Base-by-base conservation (phyloP, 2,888 invertebrate species). In the Agrotis exclamationis region DNA sequence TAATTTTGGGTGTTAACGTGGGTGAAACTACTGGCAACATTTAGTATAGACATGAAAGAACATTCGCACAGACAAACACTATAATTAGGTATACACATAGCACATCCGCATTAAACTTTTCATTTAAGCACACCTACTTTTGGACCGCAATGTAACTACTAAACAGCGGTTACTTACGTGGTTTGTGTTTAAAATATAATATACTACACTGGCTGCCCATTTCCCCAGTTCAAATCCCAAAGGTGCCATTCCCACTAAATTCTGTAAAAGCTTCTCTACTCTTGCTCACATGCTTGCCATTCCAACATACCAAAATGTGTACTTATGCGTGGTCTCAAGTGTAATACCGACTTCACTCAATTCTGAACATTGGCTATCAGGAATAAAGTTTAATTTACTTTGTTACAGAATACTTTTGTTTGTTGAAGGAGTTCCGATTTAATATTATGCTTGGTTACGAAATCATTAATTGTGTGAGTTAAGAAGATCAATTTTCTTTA, bases 251-350 rank as follows among this genome's bases (percentile, higher is more conserved):
- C 64, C 72, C 79, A 79, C 85, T 85, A 87, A 89, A 89, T 89
- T 89, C 85, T 88, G 89, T 88, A 87, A 89, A 88, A 89, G 90
- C 89, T 86, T 85, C 79, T 64, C 73, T 70, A 77, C 79, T 84
- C 78, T 82, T 81, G 72, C 83, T 82, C 86, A 78, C 83, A 84
- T 85, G 68, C 72, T 85, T 84, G 79, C 84, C 81, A 86, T 87
- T 87, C 86, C 80, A 74, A 85, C 85, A 76, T 76, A 72, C 81
- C 82, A 79, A 72, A 86, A 83, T 80, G 85, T 84, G 73, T 75
- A 75, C 75, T 75, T 74, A 84, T 51, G 63, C 65, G 60, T 72
- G 70, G 65, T 76, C 77, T 75, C 79, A 77, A 74, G 79, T 83
- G 67, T 71, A 65, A 60, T 57, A 57, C 47, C 18, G 20, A 51